Evolutionary conservation across 2,113 vertebrate genomes (phyloP).

Genomic region (Seriola quinqueradiata): DNA sequence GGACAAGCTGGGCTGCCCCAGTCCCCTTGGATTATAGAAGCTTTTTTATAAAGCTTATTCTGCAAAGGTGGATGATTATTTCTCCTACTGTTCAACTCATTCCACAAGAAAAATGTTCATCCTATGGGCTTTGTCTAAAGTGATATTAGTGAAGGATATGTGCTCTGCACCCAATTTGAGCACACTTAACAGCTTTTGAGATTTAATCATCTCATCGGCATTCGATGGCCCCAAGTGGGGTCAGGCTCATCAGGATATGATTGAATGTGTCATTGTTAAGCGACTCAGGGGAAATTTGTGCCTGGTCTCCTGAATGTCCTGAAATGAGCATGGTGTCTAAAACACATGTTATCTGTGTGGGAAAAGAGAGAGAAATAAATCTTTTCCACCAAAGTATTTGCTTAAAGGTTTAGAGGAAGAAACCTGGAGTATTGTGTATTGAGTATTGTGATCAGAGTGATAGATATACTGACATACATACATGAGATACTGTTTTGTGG

Average conservation of each 20-base stretch:
- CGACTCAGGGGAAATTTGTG: conserved; percentile 22
- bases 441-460: neutral
- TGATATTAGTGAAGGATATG: conserved; percentile 32
- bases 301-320: neutral
- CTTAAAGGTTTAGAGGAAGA: neutral
- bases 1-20: neutral
- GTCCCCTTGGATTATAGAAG: conserved; percentile 32
- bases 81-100: conserved; percentile 5
- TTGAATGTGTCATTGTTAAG: conserved; percentile 37
- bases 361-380: neutral
- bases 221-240: conserved; percentile 16
- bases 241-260: conserved; percentile 24
- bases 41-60: conserved; percentile 2
- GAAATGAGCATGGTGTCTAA: neutral
- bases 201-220: conserved; percentile 49
- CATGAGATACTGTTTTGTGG: too few relatives aligned
- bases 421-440: too few relatives aligned
- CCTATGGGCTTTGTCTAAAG: conserved; percentile 20
- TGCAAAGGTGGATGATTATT: conserved; percentile 28
- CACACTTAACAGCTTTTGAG: conserved; percentile 50
- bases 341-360: neutral
- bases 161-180: conserved; percentile 36
- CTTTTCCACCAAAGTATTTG: neutral
- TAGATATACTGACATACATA: too few relatives aligned
- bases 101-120: neutral